phyloP scores from a whole-genome alignment of 2,797 vertebrate species.

The Hippocampus kuda region DNA sequence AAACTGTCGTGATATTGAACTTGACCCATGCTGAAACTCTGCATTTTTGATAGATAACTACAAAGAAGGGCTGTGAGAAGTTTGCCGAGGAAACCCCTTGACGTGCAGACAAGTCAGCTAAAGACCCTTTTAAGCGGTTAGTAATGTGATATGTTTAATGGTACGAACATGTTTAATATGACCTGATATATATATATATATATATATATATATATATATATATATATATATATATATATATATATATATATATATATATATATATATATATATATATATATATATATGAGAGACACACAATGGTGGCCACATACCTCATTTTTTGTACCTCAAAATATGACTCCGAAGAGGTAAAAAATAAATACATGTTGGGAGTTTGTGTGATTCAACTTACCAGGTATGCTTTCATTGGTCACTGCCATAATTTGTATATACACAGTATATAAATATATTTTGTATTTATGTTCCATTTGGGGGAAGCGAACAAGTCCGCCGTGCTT shows the following conservation, averaged over 20 bases:
- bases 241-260: neutral
- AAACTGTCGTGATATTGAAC: neutral
- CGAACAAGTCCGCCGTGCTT: constrained; percentile 57
- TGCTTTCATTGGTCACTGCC: constrained; percentile 56
- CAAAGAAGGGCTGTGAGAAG: constrained; percentile 6
- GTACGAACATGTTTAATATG: constrained; percentile 19
- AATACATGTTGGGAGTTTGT: constrained; percentile 11
- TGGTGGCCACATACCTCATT: constrained; percentile 45
- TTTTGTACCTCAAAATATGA: constrained; percentile 46
- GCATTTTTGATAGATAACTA: neutral
- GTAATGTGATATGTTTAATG: constrained; percentile 19
- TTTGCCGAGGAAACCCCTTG: constrained; percentile 7
- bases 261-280: neutral
- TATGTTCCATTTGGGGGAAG: constrained; percentile 60
- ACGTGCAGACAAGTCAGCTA: constrained; percentile 2
- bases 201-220: neutral
- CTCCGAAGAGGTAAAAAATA: constrained; percentile 1
- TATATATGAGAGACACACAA: constrained; percentile 13
- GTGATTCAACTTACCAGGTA: constrained; percentile 25
- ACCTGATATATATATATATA: constrained; percentile 5
- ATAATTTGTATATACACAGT: constrained; percentile 58
- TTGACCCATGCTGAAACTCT: neutral
- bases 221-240: too few species aligned
- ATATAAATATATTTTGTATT: constrained; percentile 64
- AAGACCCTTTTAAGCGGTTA: constrained; percentile 1